Conservation (phyloP, 2,797 vertebrate species). For the Danionella dracula region DNA sequence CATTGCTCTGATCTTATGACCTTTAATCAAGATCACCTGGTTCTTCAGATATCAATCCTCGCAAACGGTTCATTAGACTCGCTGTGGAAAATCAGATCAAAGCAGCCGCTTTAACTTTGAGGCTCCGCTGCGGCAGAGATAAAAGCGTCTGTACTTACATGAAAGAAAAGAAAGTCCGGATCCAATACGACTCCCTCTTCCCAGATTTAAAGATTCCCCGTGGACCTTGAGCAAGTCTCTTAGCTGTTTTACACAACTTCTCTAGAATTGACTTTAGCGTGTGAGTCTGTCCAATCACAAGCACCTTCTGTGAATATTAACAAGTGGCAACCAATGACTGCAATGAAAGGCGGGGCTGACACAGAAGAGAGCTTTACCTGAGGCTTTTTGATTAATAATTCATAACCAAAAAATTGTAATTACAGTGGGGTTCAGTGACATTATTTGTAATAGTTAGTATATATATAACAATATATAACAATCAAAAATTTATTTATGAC, state of each 20-base stretch:
- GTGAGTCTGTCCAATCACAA: conserved; percentile 57
- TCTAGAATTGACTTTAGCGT: conserved; percentile 66
- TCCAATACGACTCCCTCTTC: neutral
- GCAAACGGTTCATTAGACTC: conserved; percentile 10
- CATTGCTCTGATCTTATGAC: neutral
- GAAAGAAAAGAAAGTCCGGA: conserved; percentile 40
- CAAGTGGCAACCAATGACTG: conserved; percentile 51
- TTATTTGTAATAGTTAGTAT: neutral
- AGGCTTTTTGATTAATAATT: conserved; percentile 43
- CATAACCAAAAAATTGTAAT: neutral
- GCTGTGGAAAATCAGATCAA: conserved; percentile 4
- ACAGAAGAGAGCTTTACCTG: conserved; percentile 30
- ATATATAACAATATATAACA: neutral
- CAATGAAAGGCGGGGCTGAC: conserved; percentile 33
- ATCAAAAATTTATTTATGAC: too few species aligned
- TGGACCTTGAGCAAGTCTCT: conserved; percentile 52
- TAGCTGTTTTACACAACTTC: conserved; percentile 69
- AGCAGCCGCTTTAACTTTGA: conserved; percentile 25
- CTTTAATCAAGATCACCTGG: neutral
- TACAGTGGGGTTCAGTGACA: neutral
- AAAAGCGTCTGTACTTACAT: conserved; percentile 61
- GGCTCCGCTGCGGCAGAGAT: neutral
- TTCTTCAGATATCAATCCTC: conserved; percentile 20
- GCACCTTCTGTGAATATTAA: conserved; percentile 51
- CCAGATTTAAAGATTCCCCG: conserved; percentile 19